Base-by-base conservation (phyloP, 2,888 invertebrate genomes). In the Margaritifera margaritifera region DNA sequence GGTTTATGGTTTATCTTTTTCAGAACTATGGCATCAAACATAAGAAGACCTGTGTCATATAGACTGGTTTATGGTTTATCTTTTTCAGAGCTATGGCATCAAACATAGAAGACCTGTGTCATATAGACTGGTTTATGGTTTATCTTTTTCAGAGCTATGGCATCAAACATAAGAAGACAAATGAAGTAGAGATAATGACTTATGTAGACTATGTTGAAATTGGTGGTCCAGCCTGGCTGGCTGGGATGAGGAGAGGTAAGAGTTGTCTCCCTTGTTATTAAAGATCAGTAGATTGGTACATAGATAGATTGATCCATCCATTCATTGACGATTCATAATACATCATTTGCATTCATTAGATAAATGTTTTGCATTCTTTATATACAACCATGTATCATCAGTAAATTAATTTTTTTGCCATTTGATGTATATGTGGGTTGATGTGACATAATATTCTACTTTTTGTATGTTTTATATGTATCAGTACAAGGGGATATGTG, bases 11-110 rank as follows among this genome's bases (percentile, higher is more conserved):
- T 25, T 60, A 4, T 24, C 24, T 50, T 18, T 80, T 82, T 22
- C 90, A 98, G 93, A 98, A 97, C 84, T 98, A 98, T 89, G 98
- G 98, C 53, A 97, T 98, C 73, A 97, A 97, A 88, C 97, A 98
- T 90, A 96, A 96, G 88, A 94, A 94, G 91, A 96, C 96, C 84
- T 94, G 95, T 88, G 24, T 2, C 1, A 25, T n/a, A 22, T 50
- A 51, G 20, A 22, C 15, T 25, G 20, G 27, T n/a, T 27, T 24
- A 24, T 11, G 11, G 11, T 59, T 25, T 60, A 4, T 24, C 24
- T 50, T 18, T 80, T 82, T 22, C 90, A 98, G 93, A 98, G 97
- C 84, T 98, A 98, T 89, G 98, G 98, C 53, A 97, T 98, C 73
- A 97, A 97, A 88, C 97, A 98, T 90, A 96, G 3, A 31, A 27